Conservation (phyloP, 2,888 invertebrate genomes). For the Drosophila borealis region DNA sequence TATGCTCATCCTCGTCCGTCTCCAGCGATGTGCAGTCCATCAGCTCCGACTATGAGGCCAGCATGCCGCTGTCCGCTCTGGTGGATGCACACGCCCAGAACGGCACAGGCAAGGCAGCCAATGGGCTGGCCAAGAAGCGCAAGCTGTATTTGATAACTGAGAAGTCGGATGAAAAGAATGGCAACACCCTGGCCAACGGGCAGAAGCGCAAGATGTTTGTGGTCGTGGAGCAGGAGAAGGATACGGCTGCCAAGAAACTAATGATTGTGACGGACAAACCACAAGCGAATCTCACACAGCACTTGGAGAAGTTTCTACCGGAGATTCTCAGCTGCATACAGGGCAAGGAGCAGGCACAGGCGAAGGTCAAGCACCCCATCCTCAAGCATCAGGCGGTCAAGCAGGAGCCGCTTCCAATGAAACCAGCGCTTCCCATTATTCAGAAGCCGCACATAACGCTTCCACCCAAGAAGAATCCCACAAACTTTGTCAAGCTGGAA, state of each 20-base stretch:
- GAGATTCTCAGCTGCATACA: slow-evolving; percentile 82
- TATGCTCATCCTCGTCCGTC: slow-evolving; percentile 69
- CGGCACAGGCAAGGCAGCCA: slow-evolving; percentile 2
- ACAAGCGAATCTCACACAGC: slow-evolving; percentile 75
- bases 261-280: slow-evolving; percentile 82
- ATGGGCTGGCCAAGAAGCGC: slow-evolving; percentile 63
- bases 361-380: slow-evolving; percentile 10
- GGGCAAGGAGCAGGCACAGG: slow-evolving; percentile 60
- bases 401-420: slow-evolving; percentile 24
- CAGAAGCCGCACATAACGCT: slow-evolving; percentile 75
- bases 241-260: slow-evolving; percentile 73
- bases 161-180: slow-evolving; percentile 62
- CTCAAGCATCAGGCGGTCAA: slow-evolving; percentile 22
- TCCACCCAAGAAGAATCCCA: slow-evolving; percentile 83
- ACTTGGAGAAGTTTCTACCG: slow-evolving; percentile 82
- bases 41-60: slow-evolving; percentile 61
- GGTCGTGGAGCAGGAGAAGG: slow-evolving; percentile 79
- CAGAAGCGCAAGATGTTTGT: slow-evolving; percentile 76
- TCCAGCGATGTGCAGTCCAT: slow-evolving; percentile 69
- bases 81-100: slow-evolving; percentile 38
- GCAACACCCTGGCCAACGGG: slow-evolving; percentile 31
- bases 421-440: not conserved
- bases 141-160: slow-evolving; percentile 83
- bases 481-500: slow-evolving; percentile 60
- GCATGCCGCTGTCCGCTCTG: slow-evolving; percentile 47